Percentiles rank a stretch among this genome's conserved stretches.
Evolutionary conservation across 1,140 invertebrate species (phyloP).

Genomic region (Drosophila nikananu): DNA sequence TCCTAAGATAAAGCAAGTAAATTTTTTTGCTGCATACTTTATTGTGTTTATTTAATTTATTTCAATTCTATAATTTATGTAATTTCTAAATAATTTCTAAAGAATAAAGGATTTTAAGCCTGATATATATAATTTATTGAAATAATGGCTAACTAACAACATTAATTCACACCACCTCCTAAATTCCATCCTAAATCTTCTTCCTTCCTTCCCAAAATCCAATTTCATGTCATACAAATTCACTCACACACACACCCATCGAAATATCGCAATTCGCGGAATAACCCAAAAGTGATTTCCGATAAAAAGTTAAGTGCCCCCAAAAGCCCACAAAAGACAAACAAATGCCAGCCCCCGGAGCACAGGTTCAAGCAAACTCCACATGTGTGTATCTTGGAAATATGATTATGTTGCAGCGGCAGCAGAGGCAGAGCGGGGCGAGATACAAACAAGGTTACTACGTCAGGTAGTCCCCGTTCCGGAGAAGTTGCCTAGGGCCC

Average conservation of each 20-base stretch:
- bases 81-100: too few species aligned
- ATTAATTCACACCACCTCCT: neutral
- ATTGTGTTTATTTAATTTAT: neutral
- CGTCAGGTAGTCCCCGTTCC: slow-evolving; percentile 65
- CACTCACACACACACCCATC: slow-evolving; percentile 23
- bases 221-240: slow-evolving; percentile 5
- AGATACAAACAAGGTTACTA: slow-evolving; percentile 58
- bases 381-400: slow-evolving; percentile 68
- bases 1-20: too few species aligned
- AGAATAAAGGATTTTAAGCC: neutral
- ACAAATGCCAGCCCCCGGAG: slow-evolving; percentile 42
- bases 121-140: neutral
- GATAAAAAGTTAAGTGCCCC: slow-evolving; percentile 80
- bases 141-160: neutral
- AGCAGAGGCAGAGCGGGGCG: neutral
- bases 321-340: slow-evolving; percentile 54
- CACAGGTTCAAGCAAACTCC: slow-evolving; percentile 66
- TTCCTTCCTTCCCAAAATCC: neutral
- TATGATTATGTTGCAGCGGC: slow-evolving; percentile 71
- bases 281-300: slow-evolving; percentile 68
- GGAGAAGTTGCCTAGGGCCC: slow-evolving; percentile 24
- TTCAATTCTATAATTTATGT: neutral
- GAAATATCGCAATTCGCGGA: slow-evolving; percentile 63
- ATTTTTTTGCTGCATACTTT: neutral
- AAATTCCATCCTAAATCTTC: slow-evolving; percentile 4